A percentile compares a stretch with the other conserved stretches of the same genome.
Conservation (phyloP, 2,797 vertebrate genomes). For the Enteromius unitaeniatus region DNA sequence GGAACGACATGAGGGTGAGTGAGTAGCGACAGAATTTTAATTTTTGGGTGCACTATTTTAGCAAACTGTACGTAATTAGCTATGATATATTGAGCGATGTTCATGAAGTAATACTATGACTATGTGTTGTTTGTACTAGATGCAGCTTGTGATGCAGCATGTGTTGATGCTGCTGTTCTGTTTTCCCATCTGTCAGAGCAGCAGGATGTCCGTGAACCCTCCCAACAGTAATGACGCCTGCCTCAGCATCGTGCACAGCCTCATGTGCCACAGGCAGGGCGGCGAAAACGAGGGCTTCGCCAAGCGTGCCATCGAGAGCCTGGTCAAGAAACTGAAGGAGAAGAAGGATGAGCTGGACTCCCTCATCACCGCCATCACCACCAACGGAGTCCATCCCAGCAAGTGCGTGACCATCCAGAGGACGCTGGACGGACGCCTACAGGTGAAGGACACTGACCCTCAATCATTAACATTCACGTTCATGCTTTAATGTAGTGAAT, state of each 20-base stretch:
- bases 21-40: not conserved
- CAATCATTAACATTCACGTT: not conserved
- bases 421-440: conserved; percentile 83
- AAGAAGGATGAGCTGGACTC: conserved; percentile 86
- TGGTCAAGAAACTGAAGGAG: conserved; percentile 88
- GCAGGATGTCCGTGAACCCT: conserved; percentile 79
- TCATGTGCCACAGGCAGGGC: conserved; percentile 87
- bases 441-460: conserved; percentile 69
- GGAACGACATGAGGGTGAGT: not conserved
- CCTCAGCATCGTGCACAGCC: conserved; percentile 86
- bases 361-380: conserved; percentile 85
- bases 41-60: not conserved
- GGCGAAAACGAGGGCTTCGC: conserved; percentile 85
- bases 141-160: not conserved
- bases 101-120: not conserved
- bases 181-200: conserved; percentile 50
- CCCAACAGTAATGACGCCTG: conserved; percentile 83
- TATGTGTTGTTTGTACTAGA: not conserved
- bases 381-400: conserved; percentile 84
- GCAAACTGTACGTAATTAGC: not conserved
- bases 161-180: conserved; percentile 46
- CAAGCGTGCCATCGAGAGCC: conserved; percentile 86
- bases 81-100: not conserved
- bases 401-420: conserved; percentile 87
- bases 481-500: not conserved